Evolutionary conservation across 2,113 vertebrate species (phyloP).

Genomic region (Antechinus stuartii): DNA sequence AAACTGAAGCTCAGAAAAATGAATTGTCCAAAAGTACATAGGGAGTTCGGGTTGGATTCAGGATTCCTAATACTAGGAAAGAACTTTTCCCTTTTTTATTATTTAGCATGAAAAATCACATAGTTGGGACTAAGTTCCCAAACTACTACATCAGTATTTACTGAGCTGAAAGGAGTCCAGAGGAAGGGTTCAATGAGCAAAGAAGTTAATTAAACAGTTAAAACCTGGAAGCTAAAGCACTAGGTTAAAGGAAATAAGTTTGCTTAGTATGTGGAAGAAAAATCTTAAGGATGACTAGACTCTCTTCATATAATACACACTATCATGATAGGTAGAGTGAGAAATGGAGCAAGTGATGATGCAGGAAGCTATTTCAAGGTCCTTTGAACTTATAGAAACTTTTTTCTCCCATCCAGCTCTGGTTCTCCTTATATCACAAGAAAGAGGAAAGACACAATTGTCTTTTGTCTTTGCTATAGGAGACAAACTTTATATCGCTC

Average conservation of each 20-base stretch:
- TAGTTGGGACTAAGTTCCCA: not conserved
- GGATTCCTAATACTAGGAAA: not conserved
- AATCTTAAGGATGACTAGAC: slow-evolving; percentile 41
- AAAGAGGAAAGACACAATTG: not conserved
- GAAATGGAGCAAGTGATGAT: slow-evolving; percentile 27
- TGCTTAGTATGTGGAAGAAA: slow-evolving; percentile 39
- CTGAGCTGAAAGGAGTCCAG: not conserved
- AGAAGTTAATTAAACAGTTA: slow-evolving; percentile 34
- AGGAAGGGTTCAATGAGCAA: slow-evolving; percentile 24
- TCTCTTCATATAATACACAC: not conserved
- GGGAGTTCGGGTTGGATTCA: not conserved
- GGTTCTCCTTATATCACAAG: not conserved
- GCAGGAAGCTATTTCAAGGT: slow-evolving; percentile 56
- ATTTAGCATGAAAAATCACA: not conserved
- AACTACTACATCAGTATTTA: slow-evolving; percentile 23
- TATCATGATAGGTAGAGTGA: slow-evolving; percentile 37
- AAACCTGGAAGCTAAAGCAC: not conserved
- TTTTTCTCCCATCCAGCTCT: slow-evolving; percentile 49
- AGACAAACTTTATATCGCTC: slow-evolving; percentile 28
- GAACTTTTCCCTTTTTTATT: not conserved
- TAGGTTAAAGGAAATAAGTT: slow-evolving; percentile 31
- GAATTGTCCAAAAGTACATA: not conserved
- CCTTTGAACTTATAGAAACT: slow-evolving; percentile 47
- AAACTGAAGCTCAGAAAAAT: not conserved
- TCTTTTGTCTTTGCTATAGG: not conserved